phyloP scores from a whole-genome alignment of 2,113 vertebrate genomes.

The Clinocottus analis region DNA sequence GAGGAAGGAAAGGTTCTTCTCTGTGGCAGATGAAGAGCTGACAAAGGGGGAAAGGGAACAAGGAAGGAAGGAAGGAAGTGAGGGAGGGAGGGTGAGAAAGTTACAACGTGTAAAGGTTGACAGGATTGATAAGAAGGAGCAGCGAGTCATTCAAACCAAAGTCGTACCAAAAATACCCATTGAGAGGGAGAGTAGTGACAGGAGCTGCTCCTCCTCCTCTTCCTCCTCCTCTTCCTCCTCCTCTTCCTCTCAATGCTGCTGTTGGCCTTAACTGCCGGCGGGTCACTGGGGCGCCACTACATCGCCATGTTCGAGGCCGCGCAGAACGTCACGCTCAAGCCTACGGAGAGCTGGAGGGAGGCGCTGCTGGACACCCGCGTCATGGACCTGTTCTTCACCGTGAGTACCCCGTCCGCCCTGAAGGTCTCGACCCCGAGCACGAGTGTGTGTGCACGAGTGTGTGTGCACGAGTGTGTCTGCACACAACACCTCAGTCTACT shows the following conservation, averaged over 20 bases:
- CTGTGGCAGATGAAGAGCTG: conserved; percentile 37
- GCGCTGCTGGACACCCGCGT: conserved; percentile 97
- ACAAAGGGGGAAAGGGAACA: conserved; percentile 24
- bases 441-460: no score
- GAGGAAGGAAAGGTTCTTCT: conserved; percentile 69
- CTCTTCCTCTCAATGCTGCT: conserved; percentile 82
- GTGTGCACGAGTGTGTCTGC: no score
- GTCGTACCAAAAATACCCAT: conserved; percentile 38
- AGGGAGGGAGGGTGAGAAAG: conserved; percentile 45
- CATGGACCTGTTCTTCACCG: conserved; percentile 99
- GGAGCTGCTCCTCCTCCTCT: conserved; percentile 31
- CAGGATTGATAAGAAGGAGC: conserved; percentile 72
- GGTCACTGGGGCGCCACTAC: conserved; percentile 99
- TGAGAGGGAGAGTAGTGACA: conserved; percentile 56
- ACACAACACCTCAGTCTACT: no score
- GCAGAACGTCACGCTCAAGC: conserved; percentile 98
- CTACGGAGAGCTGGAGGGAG: conserved; percentile 97
- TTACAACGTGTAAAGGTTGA: conserved; percentile 5
- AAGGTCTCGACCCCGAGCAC: no score
- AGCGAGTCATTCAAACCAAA: conserved; percentile 21
- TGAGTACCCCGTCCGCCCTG: conserved; percentile 87
- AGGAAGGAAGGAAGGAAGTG: conserved; percentile 1
- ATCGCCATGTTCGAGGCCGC: conserved; percentile 99
- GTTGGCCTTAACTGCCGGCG: conserved; percentile 94
- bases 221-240: neutral